Evolutionary conservation across 2,797 vertebrate species (phyloP).

Genomic region (Phoebastria nigripes): DNA sequence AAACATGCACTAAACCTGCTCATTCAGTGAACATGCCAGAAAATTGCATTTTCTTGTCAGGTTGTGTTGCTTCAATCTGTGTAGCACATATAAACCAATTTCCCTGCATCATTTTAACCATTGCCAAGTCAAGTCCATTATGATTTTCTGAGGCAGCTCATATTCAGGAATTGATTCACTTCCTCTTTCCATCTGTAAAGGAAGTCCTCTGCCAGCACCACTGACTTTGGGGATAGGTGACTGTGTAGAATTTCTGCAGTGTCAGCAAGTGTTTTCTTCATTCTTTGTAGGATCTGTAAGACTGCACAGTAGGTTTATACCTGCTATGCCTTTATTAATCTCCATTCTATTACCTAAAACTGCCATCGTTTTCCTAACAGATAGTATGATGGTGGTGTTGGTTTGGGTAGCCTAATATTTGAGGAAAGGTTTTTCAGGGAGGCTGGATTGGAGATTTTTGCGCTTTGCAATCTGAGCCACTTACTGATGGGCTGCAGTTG

Average conservation of each 20-base stretch:
- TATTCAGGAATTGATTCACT: not conserved
- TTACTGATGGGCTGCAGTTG: not conserved
- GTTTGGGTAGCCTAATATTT: not conserved
- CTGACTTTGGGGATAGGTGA: not conserved
- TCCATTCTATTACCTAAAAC: not conserved
- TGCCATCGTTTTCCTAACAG: not conserved
- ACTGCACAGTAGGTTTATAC: not conserved
- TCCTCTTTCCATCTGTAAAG: not conserved
- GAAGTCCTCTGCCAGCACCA: not conserved
- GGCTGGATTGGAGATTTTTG: not conserved
- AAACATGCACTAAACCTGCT: not conserved
- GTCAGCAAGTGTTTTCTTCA: not conserved
- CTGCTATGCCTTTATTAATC: not conserved
- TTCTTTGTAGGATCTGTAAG: not conserved
- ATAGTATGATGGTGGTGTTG: not conserved
- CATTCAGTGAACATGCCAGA: not conserved
- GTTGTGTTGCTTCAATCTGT: not conserved
- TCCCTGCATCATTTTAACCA: not conserved
- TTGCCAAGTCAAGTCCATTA: not conserved
- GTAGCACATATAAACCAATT: not conserved
- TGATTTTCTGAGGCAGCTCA: not conserved
- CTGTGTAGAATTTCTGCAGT: not conserved
- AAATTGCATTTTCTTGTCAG: not conserved
- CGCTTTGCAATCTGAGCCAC: not conserved
- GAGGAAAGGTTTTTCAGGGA: not conserved